phyloP scores from a whole-genome alignment of 2,113 vertebrate genomes.

The Cyanoramphus novaezelandiae region DNA sequence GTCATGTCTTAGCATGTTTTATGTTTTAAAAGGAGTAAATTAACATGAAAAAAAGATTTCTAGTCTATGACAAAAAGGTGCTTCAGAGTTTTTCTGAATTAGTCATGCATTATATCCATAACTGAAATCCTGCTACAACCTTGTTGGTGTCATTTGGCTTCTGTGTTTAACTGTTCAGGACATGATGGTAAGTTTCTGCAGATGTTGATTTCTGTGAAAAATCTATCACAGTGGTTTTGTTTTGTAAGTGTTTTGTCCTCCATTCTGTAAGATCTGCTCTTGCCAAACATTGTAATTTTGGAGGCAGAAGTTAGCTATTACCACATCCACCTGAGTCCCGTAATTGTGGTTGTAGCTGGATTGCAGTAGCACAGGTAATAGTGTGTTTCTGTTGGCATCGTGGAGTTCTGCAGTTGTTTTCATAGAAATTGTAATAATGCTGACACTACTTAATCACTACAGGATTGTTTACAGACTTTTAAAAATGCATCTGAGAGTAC shows the following conservation, averaged over 20 bases:
- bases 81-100: not conserved
- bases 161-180: not conserved
- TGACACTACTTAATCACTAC: not conserved
- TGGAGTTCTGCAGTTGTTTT: not conserved
- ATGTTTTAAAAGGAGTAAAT: not conserved
- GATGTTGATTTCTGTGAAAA: not conserved
- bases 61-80: not conserved
- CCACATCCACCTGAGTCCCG: not conserved
- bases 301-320: not conserved
- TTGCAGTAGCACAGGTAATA: not conserved
- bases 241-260: not conserved
- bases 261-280: not conserved
- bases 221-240: not conserved
- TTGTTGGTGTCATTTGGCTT: not conserved
- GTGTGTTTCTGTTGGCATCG: not conserved
- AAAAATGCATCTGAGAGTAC: not conserved
- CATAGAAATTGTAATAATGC: not conserved
- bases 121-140: not conserved
- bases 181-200: not conserved
- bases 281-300: not conserved
- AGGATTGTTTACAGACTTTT: not conserved
- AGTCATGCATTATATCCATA: not conserved
- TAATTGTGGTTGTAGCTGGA: not conserved
- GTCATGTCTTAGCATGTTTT: not conserved
- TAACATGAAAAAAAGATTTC: not conserved